Evolutionary conservation across 2,113 vertebrate species (phyloP), one percentile per base, ranked within the genome.

Genomic region (Neotragus pygmaeus): DNA sequence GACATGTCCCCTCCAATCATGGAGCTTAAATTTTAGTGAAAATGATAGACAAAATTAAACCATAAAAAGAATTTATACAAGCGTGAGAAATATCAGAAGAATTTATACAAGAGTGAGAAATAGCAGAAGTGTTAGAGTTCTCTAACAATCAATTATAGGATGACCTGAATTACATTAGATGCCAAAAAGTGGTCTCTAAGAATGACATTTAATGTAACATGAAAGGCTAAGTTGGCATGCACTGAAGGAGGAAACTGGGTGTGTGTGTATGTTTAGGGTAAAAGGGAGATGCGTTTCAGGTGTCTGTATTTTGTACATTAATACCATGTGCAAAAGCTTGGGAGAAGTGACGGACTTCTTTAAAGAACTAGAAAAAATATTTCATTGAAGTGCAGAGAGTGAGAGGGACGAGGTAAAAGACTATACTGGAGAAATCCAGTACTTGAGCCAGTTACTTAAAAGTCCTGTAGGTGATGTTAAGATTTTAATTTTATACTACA

Each of bases 281-380:
- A 39, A 73, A 39, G 10, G 66, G n/a, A 73, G 5, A 39, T 0
- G 1, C 10, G 0, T 39, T 73, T 73, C n/a, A 39, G 10, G 36
- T 39, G 10, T 70, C 66, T 70, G 19, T 70, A 39, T 36, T 70
- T 70, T 39, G n/a, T 73, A 25, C 10, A 13, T 73, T 39, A 39
- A 73, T 0, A 39, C 21, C 36, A 39, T 39, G n/a, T 73, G 3
- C n/a, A 73, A 39, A 73, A 23, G n/a, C n/a, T 73, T 73, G 19
- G 66, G 39, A 70, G 10, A 70, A 39, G 19, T 70, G 66, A 73
- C 0, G 0, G 66, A 73, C 10, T 73, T 73, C 66, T 73, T 73
- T 6, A 73, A 73, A 39, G 36, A 73, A 13, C 66, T 73, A 13
- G n/a, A 39, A 73, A 73, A 73, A 73, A 39, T 3, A 73, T 39